A percentile compares a stretch with the other conserved stretches of the same genome.
Evolutionary conservation across 2,797 vertebrate species (phyloP).

Genomic region (Rousettus madagascariensis): DNA sequence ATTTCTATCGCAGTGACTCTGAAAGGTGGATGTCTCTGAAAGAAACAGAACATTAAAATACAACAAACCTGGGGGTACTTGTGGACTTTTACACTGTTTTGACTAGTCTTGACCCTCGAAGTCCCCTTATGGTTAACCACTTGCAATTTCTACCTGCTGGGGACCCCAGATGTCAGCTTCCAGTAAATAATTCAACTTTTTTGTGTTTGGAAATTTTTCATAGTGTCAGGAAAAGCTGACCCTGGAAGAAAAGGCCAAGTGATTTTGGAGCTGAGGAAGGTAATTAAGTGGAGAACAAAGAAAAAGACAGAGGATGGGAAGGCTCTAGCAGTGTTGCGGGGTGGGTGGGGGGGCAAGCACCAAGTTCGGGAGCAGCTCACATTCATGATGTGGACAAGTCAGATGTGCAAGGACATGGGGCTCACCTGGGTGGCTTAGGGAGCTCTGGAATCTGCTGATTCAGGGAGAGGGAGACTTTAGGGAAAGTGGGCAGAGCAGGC

Average conservation of each 20-base stretch:
- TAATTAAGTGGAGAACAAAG: not conserved
- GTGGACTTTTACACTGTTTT: not conserved
- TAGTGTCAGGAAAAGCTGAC: not conserved
- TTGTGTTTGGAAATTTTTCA: not conserved
- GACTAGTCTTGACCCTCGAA: not conserved
- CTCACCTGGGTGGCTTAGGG: not conserved
- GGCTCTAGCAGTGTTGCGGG: no score
- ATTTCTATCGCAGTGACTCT: not conserved
- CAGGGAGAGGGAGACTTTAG: not conserved
- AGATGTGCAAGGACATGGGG: not conserved
- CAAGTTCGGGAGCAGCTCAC: not conserved
- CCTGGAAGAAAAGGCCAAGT: not conserved
- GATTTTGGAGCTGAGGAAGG: not conserved
- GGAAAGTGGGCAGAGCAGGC: not conserved
- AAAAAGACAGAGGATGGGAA: not conserved
- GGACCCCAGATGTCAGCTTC: not conserved
- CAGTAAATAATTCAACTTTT: not conserved
- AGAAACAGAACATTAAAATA: not conserved
- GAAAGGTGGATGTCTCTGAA: not conserved
- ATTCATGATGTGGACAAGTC: not conserved
- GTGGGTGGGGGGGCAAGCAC: rapidly evolving
- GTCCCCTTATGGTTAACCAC: not conserved
- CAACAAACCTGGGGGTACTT: no score
- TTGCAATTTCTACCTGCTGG: not conserved
- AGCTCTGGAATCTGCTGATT: not conserved